A percentile compares a stretch with the other conserved stretches of the same genome.
phyloP scores from a whole-genome alignment of 2,113 vertebrate genomes.

The Alaudala cheleensis region DNA sequence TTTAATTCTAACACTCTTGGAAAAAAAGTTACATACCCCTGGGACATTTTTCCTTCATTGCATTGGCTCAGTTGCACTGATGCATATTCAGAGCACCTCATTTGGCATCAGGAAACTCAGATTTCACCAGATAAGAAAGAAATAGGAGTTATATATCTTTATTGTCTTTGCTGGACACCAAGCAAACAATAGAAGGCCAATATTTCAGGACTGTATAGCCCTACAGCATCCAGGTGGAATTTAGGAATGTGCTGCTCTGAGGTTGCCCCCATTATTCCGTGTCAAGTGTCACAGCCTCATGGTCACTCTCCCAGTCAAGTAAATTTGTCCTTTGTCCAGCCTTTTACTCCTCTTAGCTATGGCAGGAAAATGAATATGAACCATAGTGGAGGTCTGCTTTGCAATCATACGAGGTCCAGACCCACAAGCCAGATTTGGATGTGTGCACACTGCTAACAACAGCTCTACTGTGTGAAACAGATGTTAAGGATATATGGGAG shows the following conservation, averaged over 20 bases:
- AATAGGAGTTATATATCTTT: not conserved
- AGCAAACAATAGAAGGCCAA: not conserved
- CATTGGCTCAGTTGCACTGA: not conserved
- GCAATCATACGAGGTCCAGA: not conserved
- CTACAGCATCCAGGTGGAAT: not conserved
- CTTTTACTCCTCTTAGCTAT: not conserved
- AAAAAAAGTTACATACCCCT: not conserved
- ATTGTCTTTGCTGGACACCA: not conserved
- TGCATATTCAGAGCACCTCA: not conserved
- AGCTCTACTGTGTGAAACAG: not conserved
- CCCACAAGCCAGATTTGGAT: not conserved
- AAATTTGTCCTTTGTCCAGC: not conserved
- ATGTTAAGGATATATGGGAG: not conserved
- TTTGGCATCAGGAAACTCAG: not conserved
- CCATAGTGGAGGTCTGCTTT: not conserved
- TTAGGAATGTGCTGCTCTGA: not conserved
- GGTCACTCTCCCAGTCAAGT: not conserved
- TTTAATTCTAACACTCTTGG: not conserved
- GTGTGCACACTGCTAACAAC: not conserved
- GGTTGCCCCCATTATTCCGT: not conserved
- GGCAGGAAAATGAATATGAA: not conserved
- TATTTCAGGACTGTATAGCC: not conserved
- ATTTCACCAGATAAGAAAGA: not conserved
- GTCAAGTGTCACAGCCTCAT: not conserved
- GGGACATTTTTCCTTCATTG: not conserved